Evolutionary conservation across 2,888 invertebrate genomes (phyloP), one percentile per base, ranked within the genome.

Genomic region (Cheilosia vernalis): DNA sequence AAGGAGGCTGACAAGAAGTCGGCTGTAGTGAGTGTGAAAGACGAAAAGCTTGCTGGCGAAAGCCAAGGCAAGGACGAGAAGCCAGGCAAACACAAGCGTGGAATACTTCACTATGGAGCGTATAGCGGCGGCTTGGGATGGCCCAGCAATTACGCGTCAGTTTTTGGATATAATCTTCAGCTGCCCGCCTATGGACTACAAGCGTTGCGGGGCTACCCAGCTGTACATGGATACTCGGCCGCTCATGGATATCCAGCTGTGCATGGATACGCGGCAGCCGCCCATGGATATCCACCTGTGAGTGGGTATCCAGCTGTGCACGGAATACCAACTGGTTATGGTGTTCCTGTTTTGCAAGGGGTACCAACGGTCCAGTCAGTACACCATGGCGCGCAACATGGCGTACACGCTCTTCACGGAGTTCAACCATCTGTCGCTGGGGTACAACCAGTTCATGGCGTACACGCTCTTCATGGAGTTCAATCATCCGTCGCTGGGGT

Each of bases 121-220:
- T 81, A 81, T 40, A 58, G 77, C 66, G 17, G 82, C 51, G 64
- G 79, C 37, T 24, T 74, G 30, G 87, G 88, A 19, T 91, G 91
- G 91, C 91, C 91, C 2, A 89, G 88, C 2, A 88, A 88, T 15
- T 91, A 91, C 86, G 91, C 91, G 5, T 77, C 91, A 1, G 90
- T 91, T 37, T 91, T 89, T 79, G 91, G 90, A 37, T 91, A 91
- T 63, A 90, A 89, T 37, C 77, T 90, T 77, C 89, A 90, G 27
- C 66, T 90, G 84, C 91, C 91, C 0, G 87, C 90, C 79, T 77
- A 77, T 30, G 85, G 85, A 67, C 17, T 85, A 44, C 84, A 74
- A 47, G 17, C 63, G 21, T 21, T 61, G 10, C 49, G 80, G 19
- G 85, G 85, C 51, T 63, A 79, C n/a, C 72, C 51, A n/a, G 53